These are phyloP conservation scores for Ciconia stormi DNA, from an alignment of 2,113 vertebrate genomes.

Conservation along the genomic window DNA sequence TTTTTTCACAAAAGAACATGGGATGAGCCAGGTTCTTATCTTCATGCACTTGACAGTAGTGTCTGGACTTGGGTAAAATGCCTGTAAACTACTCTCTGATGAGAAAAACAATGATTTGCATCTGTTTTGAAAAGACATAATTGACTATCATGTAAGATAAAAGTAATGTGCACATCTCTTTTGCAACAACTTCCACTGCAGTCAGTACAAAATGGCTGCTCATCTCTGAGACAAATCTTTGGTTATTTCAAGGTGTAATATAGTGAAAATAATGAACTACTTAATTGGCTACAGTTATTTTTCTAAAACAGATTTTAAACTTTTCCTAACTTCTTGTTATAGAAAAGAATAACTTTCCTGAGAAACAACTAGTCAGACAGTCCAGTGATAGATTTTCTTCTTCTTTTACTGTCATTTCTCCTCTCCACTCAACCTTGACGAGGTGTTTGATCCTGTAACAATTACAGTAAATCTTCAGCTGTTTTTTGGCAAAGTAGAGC, in stretches of 20 bases:
- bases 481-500: neutral
- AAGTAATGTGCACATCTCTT: neutral
- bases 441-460: neutral
- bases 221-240: neutral
- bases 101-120: neutral
- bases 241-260: neutral
- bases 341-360: neutral
- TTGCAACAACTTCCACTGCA: neutral
- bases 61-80: neutral
- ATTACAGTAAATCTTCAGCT: neutral
- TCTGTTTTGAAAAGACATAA: neutral
- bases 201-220: neutral
- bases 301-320: neutral
- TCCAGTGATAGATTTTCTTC: neutral
- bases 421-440: fast-evolving
- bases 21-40: neutral
- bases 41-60: neutral
- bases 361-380: neutral
- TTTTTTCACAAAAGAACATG: neutral
- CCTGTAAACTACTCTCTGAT: neutral
- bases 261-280: neutral
- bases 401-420: neutral
- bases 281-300: neutral
- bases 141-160: neutral
- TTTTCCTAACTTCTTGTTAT: neutral